Conservation (phyloP, 2,797 vertebrate genomes). For the Macropus fuliginosus region DNA sequence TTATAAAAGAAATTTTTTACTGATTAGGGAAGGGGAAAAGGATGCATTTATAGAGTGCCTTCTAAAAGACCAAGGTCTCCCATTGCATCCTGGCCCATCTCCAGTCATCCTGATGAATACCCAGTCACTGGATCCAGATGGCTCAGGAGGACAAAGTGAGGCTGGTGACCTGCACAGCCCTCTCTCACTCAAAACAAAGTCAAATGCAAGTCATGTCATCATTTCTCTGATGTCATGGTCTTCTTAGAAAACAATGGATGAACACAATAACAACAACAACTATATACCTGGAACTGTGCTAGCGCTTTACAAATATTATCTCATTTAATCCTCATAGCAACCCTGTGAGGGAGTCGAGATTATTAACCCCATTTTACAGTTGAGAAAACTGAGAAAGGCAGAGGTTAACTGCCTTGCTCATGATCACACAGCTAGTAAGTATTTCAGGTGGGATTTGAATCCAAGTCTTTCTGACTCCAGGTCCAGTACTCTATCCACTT, state of each 20-base stretch:
- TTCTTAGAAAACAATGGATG: no score
- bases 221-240: no score
- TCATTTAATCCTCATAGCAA: not conserved
- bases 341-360: not conserved
- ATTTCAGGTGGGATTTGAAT: not conserved
- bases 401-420: not conserved
- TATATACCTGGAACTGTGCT: not conserved
- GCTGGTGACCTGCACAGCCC: no score
- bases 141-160: no score
- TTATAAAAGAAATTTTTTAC: constrained; percentile 63
- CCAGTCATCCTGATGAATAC: no score
- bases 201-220: no score
- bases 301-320: not conserved
- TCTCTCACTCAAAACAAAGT: no score
- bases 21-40: not conserved
- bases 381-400: not conserved
- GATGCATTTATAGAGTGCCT: not conserved
- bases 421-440: not conserved
- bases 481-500: not conserved
- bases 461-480: not conserved
- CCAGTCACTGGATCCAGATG: no score
- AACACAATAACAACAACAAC: no score
- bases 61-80: no score
- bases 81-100: no score
- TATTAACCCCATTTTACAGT: not conserved